Evolutionary conservation across 2,797 vertebrate species (phyloP).

Genomic region (Botia almorhae): DNA sequence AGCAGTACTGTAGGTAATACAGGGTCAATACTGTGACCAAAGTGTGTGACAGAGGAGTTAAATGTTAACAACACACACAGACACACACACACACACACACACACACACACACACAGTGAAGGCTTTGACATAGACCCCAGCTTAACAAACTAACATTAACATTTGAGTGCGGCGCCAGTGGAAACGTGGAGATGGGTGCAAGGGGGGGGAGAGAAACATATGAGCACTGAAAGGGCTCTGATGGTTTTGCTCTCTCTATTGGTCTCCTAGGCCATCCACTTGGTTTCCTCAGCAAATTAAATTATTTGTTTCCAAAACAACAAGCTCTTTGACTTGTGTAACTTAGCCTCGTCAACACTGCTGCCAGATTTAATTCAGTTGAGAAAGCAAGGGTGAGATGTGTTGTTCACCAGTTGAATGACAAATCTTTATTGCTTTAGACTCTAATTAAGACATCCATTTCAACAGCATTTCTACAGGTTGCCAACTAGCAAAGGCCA

Average conservation of each 20-base stretch:
- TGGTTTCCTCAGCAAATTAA: slow-evolving; percentile 52
- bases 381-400: slow-evolving; percentile 16
- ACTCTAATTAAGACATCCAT: not conserved
- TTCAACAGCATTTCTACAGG: not conserved
- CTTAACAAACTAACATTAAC: slow-evolving; percentile 62
- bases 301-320: slow-evolving; percentile 56
- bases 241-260: slow-evolving; percentile 8
- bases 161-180: slow-evolving; percentile 68
- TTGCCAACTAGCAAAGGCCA: not conserved
- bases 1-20: slow-evolving; percentile 62
- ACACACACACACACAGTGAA: slow-evolving; percentile 56
- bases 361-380: slow-evolving; percentile 45
- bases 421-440: slow-evolving; percentile 11
- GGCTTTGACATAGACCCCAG: slow-evolving; percentile 57
- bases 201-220: slow-evolving; percentile 27
- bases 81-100: slow-evolving; percentile 34
- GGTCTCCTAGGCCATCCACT: slow-evolving; percentile 34
- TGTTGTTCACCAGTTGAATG: slow-evolving; percentile 19
- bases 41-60: slow-evolving; percentile 67
- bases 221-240: slow-evolving; percentile 51
- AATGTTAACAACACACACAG: slow-evolving; percentile 49
- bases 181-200: slow-evolving; percentile 39
- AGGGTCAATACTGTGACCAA: slow-evolving; percentile 67
- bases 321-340: slow-evolving; percentile 39
- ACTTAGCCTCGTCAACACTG: slow-evolving; percentile 34